These are phyloP conservation scores for Ploceus nigricollis DNA, from an alignment of 2,113 vertebrate species.

Conservation along the genomic window DNA sequence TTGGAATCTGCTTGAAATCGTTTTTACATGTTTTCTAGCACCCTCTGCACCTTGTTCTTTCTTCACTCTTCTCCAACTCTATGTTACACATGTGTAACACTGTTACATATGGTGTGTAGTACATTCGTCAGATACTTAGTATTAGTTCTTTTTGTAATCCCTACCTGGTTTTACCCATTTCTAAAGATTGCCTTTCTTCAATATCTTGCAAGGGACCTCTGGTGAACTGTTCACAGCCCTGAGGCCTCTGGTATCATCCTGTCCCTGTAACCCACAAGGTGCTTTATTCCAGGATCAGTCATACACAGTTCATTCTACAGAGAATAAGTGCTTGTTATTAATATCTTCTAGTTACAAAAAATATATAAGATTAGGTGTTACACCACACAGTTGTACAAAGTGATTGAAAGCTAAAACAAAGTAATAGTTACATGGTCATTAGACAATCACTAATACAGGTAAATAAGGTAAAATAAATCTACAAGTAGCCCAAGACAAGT, in stretches of 20 bases:
- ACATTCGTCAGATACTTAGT: neutral
- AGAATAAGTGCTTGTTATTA: neutral
- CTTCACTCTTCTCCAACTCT: neutral
- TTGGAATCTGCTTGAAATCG: neutral
- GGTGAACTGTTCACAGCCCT: neutral
- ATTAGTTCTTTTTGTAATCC: neutral
- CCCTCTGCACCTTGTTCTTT: neutral
- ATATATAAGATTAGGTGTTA: neutral
- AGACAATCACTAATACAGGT: neutral
- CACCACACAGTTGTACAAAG: neutral
- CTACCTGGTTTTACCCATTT: neutral
- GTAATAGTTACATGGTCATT: neutral
- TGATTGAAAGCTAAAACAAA: neutral
- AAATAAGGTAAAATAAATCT: neutral
- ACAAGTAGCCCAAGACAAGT: neutral
- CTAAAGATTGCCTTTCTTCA: neutral
- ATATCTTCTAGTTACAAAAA: neutral
- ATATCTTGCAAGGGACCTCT: neutral
- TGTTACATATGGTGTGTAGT: neutral
- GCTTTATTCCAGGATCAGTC: neutral
- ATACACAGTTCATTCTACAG: neutral
- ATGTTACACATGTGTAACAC: neutral
- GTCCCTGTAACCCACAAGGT: neutral
- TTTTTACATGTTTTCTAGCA: neutral
- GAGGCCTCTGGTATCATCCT: neutral